A percentile compares a stretch with the other conserved stretches of the same genome.
These are phyloP conservation scores for Bombus superbus DNA, from an alignment of 1,140 invertebrate genomes.

Conservation along the genomic window DNA sequence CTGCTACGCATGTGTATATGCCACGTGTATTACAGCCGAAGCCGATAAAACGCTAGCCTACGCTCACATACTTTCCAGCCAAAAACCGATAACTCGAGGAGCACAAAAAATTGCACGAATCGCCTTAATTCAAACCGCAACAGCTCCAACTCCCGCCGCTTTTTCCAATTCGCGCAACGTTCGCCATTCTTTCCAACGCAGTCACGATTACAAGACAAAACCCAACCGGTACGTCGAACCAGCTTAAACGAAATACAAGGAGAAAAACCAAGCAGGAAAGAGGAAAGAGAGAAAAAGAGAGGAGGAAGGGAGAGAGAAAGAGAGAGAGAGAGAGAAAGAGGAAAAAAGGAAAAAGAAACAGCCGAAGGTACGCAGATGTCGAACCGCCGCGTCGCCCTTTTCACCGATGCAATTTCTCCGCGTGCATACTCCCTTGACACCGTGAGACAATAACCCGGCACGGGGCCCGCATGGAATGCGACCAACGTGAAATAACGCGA, in stretches of 20 bases:
- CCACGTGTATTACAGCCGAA: too few species aligned
- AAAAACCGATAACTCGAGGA: background rate
- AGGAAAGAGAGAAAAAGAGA: too few species aligned
- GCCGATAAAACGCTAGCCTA: too few species aligned
- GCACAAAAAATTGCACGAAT: background rate
- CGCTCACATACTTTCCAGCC: background rate
- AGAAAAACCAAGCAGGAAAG: background rate
- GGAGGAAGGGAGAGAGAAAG: background rate
- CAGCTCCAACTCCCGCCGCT: too few species aligned
- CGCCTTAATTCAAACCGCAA: too few species aligned
- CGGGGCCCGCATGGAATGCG: conserved; percentile 42
- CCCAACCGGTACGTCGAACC: background rate
- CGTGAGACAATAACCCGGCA: conserved; percentile 53
- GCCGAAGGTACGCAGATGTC: conserved; percentile 19
- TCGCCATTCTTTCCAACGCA: background rate
- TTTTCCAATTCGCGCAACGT: too few species aligned
- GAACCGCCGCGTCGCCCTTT: conserved; percentile 8
- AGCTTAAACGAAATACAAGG: background rate
- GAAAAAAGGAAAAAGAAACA: background rate
- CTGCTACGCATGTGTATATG: too few species aligned
- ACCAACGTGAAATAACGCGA: conserved; percentile 56
- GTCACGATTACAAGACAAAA: background rate
- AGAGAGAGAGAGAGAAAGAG: background rate
- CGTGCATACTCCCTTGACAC: conserved; percentile 41
- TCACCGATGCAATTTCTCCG: conserved; percentile 34